These are phyloP conservation scores for Chondrilla cf. caribensis DNA, from an alignment of 37 sponge, comb jelly and placozoan species.

Conservation along the genomic window DNA sequence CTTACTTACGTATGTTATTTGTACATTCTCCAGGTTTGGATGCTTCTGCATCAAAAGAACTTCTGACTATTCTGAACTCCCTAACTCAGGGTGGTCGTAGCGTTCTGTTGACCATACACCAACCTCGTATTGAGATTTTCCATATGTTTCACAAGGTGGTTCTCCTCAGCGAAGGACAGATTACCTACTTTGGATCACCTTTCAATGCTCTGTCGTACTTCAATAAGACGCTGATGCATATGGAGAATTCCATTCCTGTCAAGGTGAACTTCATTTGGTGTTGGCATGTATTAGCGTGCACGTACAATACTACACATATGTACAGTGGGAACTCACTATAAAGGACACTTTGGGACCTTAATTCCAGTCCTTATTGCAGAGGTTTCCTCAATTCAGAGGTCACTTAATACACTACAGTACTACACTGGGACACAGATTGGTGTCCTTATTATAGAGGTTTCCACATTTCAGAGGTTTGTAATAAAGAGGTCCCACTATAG, in stretches of 20 bases:
- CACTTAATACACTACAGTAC: too few relatives aligned
- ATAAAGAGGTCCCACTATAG: too few relatives aligned
- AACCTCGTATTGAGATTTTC: conserved; percentile 90
- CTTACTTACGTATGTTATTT: too few relatives aligned
- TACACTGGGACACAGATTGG: too few relatives aligned
- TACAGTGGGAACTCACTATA: too few relatives aligned
- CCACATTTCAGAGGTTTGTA: too few relatives aligned
- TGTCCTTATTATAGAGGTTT: too few relatives aligned
- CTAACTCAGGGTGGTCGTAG: conserved; percentile 66
- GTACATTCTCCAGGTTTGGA: conserved; percentile 11
- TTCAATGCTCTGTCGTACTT: conserved; percentile 66
- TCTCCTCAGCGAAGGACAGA: conserved; percentile 75
- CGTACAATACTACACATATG: too few relatives aligned
- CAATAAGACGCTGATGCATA: conserved; percentile 35
- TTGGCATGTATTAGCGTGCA: neutral
- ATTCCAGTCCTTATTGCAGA: too few relatives aligned
- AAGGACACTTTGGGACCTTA: too few relatives aligned
- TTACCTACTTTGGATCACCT: conserved; percentile 90
- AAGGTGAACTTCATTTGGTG: neutral
- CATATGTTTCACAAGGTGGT: conserved; percentile 91
- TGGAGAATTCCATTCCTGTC: neutral
- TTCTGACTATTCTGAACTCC: conserved; percentile 63
- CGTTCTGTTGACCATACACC: conserved; percentile 91
- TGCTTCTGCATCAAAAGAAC: conserved; percentile 24
- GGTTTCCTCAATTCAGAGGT: too few relatives aligned